A percentile compares a stretch with the other conserved stretches of the same genome.
Conservation (phyloP, 2,888 invertebrate genomes). For the Xestia sexstrigata region DNA sequence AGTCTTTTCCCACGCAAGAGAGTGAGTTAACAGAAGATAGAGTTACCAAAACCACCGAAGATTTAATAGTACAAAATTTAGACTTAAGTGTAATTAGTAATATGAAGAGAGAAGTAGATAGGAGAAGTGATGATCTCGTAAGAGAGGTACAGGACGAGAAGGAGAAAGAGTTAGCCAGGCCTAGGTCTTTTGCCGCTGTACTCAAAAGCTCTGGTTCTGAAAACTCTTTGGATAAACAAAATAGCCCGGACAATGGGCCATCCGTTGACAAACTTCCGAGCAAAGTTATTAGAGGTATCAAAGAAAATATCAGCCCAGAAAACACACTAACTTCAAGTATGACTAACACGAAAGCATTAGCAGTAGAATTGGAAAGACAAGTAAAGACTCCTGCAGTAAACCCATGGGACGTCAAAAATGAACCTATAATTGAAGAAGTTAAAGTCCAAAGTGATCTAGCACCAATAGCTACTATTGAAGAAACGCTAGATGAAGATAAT, state of each 20-base stretch:
- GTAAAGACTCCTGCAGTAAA: conserved; percentile 71
- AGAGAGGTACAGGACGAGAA: conserved; percentile 71
- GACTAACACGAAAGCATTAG: conserved; percentile 83
- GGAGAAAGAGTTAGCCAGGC: conserved; percentile 78
- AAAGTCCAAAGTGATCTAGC: conserved; percentile 79
- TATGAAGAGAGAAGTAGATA: conserved; percentile 67
- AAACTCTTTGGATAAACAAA: conserved; percentile 84
- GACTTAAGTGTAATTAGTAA: conserved; percentile 84
- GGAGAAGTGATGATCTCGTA: conserved; percentile 81
- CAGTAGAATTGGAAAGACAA: conserved; percentile 80
- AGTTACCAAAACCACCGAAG: conserved; percentile 89
- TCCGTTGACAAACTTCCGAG: conserved; percentile 88
- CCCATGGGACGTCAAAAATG: conserved; percentile 77
- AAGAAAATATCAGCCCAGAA: conserved; percentile 92
- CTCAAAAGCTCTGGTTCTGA: conserved; percentile 86
- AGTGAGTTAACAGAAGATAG: conserved; percentile 71
- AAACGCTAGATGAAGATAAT: conserved; percentile 78
- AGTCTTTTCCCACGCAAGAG: conserved; percentile 78
- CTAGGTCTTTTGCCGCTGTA: conserved; percentile 86
- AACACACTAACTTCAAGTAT: conserved; percentile 89
- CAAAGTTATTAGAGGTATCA: conserved; percentile 90
- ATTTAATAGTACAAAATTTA: conserved; percentile 89
- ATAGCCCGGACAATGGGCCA: conserved; percentile 83
- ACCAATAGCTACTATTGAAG: conserved; percentile 86
- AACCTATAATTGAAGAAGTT: conserved; percentile 74